Evolutionary conservation across 2,113 vertebrate genomes (phyloP).

Genomic region (Phyllostomus hastatus): DNA sequence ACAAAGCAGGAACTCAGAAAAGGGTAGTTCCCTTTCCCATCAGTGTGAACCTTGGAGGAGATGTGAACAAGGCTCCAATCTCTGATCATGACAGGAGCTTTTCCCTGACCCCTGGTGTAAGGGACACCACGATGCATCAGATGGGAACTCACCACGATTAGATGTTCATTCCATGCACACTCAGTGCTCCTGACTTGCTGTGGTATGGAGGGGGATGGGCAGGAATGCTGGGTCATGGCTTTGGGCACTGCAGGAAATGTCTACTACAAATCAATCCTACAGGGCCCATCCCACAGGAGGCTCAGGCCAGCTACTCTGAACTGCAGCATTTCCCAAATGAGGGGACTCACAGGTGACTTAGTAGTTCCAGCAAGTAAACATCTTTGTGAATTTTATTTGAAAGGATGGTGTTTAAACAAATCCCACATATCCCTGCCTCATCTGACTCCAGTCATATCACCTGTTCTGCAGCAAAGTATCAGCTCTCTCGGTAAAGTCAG

Average conservation of each 20-base stretch:
- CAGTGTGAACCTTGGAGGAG: not conserved
- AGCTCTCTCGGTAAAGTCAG: not conserved
- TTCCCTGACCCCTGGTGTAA: not conserved
- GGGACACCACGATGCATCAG: not conserved
- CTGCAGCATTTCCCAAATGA: not conserved
- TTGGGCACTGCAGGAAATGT: not conserved
- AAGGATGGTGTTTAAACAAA: not conserved
- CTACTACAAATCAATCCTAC: not conserved
- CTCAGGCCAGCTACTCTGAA: not conserved
- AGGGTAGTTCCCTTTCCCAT: not conserved
- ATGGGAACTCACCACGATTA: rapidly evolving
- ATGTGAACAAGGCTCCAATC: not conserved
- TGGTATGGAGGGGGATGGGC: rapidly evolving
- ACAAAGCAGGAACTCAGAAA: not conserved
- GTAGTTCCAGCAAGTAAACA: not conserved
- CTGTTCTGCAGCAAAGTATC: too few species aligned
- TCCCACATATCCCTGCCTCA: not conserved
- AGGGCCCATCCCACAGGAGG: too few species aligned
- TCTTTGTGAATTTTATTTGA: not conserved
- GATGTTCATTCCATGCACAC: rapidly evolving
- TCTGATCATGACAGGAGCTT: rapidly evolving
- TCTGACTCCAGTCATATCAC: not conserved
- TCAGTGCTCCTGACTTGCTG: rapidly evolving
- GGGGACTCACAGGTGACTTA: not conserved
- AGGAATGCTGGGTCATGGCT: not conserved